phyloP scores from a whole-genome alignment of 1,140 invertebrate genomes.

The Drosophila nigromelanica region DNA sequence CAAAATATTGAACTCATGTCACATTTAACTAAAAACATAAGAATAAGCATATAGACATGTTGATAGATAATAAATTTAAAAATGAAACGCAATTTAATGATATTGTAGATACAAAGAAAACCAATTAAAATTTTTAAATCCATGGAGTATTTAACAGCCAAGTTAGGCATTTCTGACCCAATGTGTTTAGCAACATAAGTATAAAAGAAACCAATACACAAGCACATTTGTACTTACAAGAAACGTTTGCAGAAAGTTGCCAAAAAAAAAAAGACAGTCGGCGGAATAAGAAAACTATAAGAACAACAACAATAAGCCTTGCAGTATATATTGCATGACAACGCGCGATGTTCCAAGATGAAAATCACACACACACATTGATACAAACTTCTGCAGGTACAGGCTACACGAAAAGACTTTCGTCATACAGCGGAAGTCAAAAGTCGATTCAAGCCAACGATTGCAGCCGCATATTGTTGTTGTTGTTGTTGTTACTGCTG shows the following conservation, averaged over 20 bases:
- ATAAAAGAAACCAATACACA: constrained; percentile 19
- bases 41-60: too few relatives aligned
- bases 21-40: too few relatives aligned
- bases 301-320: constrained; percentile 33
- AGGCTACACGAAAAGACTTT: constrained; percentile 49
- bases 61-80: too few relatives aligned
- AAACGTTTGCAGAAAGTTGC: constrained; percentile 47
- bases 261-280: constrained; percentile 53
- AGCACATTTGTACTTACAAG: constrained; percentile 11
- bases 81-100: too few relatives aligned
- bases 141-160: not conserved
- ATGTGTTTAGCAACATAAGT: constrained; percentile 21
- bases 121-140: too few relatives aligned
- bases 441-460: constrained; percentile 57
- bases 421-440: constrained; percentile 62
- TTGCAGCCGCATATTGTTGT: constrained; percentile 21
- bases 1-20: not conserved
- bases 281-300: constrained; percentile 23
- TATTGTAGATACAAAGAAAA: too few relatives aligned
- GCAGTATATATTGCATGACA: constrained; percentile 74
- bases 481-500: constrained; percentile 24
- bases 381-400: not conserved
- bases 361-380: constrained; percentile 38
- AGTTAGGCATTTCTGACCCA: not conserved
- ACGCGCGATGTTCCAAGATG: constrained; percentile 53